phyloP scores from a whole-genome alignment of 2,797 vertebrate genomes.

The Aulostomus chinensis region DNA sequence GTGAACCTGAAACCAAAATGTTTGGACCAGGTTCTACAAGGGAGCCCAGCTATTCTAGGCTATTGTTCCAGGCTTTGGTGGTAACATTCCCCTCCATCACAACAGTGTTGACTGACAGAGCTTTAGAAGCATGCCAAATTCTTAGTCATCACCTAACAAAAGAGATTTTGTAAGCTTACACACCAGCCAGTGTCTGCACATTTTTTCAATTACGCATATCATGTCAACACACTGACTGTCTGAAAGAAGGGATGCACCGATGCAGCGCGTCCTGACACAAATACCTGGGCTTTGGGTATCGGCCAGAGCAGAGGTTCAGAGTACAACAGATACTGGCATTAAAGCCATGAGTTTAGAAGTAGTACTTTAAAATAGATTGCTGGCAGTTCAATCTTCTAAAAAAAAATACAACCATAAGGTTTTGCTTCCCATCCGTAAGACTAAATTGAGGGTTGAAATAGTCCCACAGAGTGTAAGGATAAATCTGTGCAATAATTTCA shows the following conservation, averaged over 20 bases:
- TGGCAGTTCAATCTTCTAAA: too few species aligned
- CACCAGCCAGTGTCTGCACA: conserved; percentile 69
- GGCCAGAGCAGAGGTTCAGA: too few species aligned
- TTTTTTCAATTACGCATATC: conserved; percentile 72
- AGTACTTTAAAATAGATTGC: too few species aligned
- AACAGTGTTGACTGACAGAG: conserved; percentile 65
- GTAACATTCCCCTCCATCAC: conserved; percentile 65
- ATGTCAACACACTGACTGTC: conserved; percentile 67
- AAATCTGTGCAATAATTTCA: too few species aligned
- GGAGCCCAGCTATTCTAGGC: conserved; percentile 46
- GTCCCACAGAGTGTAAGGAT: too few species aligned
- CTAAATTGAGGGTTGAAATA: too few species aligned
- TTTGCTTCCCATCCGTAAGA: too few species aligned
- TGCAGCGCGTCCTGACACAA: too few species aligned
- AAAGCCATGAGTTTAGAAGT: too few species aligned
- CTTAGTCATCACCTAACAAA: conserved; percentile 70
- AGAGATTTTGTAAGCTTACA: conserved; percentile 73
- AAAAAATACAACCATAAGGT: too few species aligned
- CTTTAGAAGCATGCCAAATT: conserved; percentile 66
- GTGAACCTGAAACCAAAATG: conserved; percentile 33
- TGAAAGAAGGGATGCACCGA: conserved; percentile 29
- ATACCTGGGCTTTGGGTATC: too few species aligned
- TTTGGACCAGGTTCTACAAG: conserved; percentile 44
- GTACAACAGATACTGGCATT: too few species aligned
- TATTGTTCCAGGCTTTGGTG: conserved; percentile 71